Evolutionary conservation across 1,140 invertebrate genomes (phyloP), one percentile per base, ranked within the genome.

Genomic region (Caenorhabditis briggsae): DNA sequence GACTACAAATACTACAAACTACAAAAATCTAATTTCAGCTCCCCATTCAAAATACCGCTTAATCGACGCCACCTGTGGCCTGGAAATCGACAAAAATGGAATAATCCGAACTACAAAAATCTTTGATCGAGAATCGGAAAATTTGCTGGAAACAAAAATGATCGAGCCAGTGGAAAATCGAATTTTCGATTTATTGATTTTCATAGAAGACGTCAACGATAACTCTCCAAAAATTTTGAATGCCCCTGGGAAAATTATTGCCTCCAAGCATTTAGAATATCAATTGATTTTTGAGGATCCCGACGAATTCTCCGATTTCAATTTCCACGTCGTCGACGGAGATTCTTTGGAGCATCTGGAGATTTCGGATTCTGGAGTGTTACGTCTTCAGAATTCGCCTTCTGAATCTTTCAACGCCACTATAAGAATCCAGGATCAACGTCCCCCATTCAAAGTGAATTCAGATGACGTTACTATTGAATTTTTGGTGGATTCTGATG

Each of bases 391-490:
- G 23, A 7, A 33, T 33, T 33, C 3, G 43, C 70, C 70, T 9
- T 20, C 18, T 11, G 70, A 78, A 23, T 78, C 70, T 5, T 78
- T 78, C 70, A 78, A 78, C n/a, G 70, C 70, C 6, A 78, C 70
- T 0, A 78, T 78, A 0, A 5, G 70, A 78, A n/a, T 78, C 18
- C 14, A 78, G 11, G 70, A 78, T 41, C n/a, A 78, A 11, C 43
- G 70, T 43, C 70, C 70, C 2, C 70, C 70, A n/a, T 78, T 50
- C 9, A 20, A 78, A 23, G 46, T 50, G 46, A 23, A 78, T 23
- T 78, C n/a, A 16, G 70, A 78, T 78, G 70, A 78, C n/a, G 70
- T 78, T 8, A 78, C 70, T 1, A 78, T 78, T 23, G 70, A 78
- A 78, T 78, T 78, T 14, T 8, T 23, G 3, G 70, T 78, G 46